A percentile compares a stretch with the other conserved stretches of the same genome.
Evolutionary conservation across 1,140 invertebrate species (phyloP).

Genomic region (Drosophila willistoni): DNA sequence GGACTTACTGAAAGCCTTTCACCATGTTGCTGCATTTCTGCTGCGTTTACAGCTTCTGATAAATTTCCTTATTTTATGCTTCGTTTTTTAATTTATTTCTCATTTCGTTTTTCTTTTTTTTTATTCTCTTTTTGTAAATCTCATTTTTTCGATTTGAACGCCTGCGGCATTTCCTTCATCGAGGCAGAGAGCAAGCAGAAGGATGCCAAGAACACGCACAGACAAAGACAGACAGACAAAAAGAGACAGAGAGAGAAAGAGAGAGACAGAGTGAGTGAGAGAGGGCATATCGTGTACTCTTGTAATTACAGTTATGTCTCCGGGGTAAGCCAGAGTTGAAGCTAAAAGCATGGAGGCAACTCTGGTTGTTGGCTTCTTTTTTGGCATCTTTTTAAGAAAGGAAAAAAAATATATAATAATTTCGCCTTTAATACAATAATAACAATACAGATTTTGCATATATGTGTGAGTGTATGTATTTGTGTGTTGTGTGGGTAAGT

Average conservation of each 20-base stretch:
- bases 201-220: slow-evolving; percentile 38
- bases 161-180: slow-evolving; percentile 64
- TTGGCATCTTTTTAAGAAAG: neutral
- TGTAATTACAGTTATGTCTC: slow-evolving; percentile 81
- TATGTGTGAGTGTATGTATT: neutral
- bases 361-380: slow-evolving; percentile 16
- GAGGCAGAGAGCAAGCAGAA: slow-evolving; percentile 59
- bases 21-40: slow-evolving; percentile 53
- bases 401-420: neutral
- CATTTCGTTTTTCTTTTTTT: slow-evolving; percentile 31
- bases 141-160: slow-evolving; percentile 48
- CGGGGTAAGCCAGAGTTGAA: slow-evolving; percentile 61
- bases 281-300: slow-evolving; percentile 54
- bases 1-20: neutral
- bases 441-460: slow-evolving; percentile 41
- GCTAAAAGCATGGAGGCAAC: neutral
- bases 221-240: slow-evolving; percentile 22
- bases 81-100: slow-evolving; percentile 76
- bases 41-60: slow-evolving; percentile 66
- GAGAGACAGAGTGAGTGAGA: slow-evolving; percentile 11
- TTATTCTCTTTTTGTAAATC: slow-evolving; percentile 12
- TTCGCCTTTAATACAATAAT: slow-evolving; percentile 56
- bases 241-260: neutral
- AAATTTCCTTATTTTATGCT: slow-evolving; percentile 80
- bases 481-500: slow-evolving; percentile 29